A percentile compares a stretch with the other conserved stretches of the same genome.
Evolutionary conservation across 2,113 vertebrate species (phyloP).

Genomic region (Channa maculata): DNA sequence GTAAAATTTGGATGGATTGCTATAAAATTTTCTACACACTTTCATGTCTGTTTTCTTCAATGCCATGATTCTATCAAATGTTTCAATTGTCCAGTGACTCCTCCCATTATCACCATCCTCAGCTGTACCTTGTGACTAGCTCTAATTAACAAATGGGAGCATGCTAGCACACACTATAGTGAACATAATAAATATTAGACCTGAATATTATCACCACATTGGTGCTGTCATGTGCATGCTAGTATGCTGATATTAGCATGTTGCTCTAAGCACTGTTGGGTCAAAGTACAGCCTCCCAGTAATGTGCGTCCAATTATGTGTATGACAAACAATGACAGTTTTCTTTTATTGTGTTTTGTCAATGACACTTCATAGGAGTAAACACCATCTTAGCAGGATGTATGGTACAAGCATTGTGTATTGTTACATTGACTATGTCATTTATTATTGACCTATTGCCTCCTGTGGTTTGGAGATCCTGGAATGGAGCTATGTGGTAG

Average conservation of each 20-base stretch:
- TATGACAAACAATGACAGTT: too few species aligned
- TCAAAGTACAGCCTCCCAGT: too few species aligned
- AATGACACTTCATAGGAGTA: too few species aligned
- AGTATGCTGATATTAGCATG: too few species aligned
- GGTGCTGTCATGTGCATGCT: background rate
- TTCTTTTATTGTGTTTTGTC: too few species aligned
- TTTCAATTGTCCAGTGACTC: background rate
- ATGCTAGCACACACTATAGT: background rate
- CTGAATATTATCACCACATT: background rate
- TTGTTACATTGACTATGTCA: too few species aligned
- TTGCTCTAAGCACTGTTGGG: too few species aligned
- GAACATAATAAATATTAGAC: background rate
- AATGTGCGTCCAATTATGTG: too few species aligned
- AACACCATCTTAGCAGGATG: too few species aligned
- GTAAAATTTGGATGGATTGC: background rate
- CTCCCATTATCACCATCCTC: background rate
- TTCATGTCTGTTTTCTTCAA: background rate
- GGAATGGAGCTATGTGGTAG: background rate
- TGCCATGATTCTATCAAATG: background rate
- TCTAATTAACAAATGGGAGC: background rate
- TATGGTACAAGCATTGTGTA: too few species aligned
- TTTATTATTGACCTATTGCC: too few species aligned
- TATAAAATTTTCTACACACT: background rate
- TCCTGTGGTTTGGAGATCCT: background rate
- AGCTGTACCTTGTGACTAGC: background rate